phyloP scores from a whole-genome alignment of 1,140 invertebrate species.

The Globodera ellingtonae region DNA sequence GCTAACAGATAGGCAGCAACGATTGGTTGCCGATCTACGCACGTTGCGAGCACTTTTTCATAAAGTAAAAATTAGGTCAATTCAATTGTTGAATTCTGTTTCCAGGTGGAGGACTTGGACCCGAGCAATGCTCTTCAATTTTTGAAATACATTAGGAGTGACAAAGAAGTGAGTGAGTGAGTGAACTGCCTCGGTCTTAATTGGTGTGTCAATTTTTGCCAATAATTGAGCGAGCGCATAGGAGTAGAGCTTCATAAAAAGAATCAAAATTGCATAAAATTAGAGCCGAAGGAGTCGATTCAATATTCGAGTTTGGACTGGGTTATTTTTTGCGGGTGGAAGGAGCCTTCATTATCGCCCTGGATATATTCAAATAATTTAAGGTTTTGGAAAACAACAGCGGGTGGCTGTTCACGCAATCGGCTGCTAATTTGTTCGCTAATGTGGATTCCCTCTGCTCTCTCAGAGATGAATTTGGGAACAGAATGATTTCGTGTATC shows the following conservation, averaged over 20 bases:
- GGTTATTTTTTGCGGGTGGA: no score
- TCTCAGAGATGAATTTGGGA: constrained; percentile 36
- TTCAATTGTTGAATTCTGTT: constrained; percentile 1
- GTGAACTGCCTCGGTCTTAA: not conserved
- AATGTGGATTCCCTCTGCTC: constrained; percentile 50
- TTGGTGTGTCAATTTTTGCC: not conserved
- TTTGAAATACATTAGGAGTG: constrained; percentile 45
- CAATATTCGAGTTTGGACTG: no score
- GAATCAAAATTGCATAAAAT: no score
- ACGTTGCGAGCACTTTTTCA: constrained; percentile 48
- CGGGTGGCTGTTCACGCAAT: constrained; percentile 58
- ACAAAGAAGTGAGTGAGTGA: constrained; percentile 54
- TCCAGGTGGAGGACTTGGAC: constrained; percentile 59
- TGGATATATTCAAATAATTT: not conserved
- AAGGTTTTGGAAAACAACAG: constrained; percentile 57
- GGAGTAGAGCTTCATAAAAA: no score
- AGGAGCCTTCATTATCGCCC: no score
- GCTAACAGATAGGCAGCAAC: constrained; percentile 53
- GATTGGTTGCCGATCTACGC: constrained; percentile 52
- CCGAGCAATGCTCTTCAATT: constrained; percentile 48
- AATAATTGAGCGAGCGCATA: no score
- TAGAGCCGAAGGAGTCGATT: no score
- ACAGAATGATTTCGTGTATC: constrained; percentile 45
- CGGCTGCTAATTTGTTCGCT: constrained; percentile 51
- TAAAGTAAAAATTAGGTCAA: constrained; percentile 22